Evolutionary conservation across 1,140 invertebrate species (phyloP), one percentile per base, ranked within the genome.

Genomic region (Rhagoletis zephyria): DNA sequence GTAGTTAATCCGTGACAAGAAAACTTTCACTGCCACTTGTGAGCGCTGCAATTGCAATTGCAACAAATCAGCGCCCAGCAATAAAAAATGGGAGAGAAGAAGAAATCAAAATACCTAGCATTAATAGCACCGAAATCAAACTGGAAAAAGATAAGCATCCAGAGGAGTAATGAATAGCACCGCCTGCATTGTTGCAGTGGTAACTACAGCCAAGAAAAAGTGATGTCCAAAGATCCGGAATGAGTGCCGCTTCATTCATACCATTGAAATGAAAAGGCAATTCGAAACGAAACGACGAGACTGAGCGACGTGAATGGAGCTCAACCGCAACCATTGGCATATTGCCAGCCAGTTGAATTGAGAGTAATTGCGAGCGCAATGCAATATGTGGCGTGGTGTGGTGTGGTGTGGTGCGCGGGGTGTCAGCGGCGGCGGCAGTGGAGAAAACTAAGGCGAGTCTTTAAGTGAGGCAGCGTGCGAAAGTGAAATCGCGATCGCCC

Each of bases 1-100:
- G 74, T 30, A 56, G n/a, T 81, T 81, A 81, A 81, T 81, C 74
- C 48, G 48, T 56, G 74, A 56, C 74, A 81, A 56, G 67, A 74
- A 81, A 81, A 81, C 74, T 81, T 81, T 81, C 74, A 81, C 74
- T 81, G 74, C 74, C 74, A 81, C 74, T 56, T 81, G 74, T 51
- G 16, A 81, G 74, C 74, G n/a, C 10, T 81, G 48, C 74, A 81
- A 56, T 42, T 48, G 30, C 48, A 81, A 81, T 12, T 81, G 74
- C 74, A 59, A 81, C 48, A 56, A 81, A 81, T 56, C 74, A 30
- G 48, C 45, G 42, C 74, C 45, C 45, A 81, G 14, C 45, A 51
- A 56, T 5, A 16, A 4, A 42, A 45, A 16, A 77, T 4, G 4
- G 45, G 61, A 77, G 16, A 81, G 5, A 19, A 81, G 16, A 1